Base-by-base conservation (phyloP, 1,140 invertebrate species). In the Phortica variegata region DNA sequence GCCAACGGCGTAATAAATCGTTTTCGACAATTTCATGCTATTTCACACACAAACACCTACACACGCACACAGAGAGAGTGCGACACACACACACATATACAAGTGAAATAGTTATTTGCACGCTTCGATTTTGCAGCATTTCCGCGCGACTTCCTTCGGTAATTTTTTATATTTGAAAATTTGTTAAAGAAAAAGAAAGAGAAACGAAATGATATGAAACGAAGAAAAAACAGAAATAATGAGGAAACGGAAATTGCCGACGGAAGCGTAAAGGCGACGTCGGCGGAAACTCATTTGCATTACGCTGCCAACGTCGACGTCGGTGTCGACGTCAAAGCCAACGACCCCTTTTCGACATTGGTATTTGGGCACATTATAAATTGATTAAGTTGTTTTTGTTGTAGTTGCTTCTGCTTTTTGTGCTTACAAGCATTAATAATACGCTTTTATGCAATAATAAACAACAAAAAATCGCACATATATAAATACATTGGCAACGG, bases 161-260 rank as follows among this genome's bases (percentile, higher is more conserved):
- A n/a, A n/a, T n/a, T n/a, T 38, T 29, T 8, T 18, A 18, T 20
- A 37, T 37, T 38, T 36, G 21, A 10, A 10, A 20, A 18, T 13
- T 15, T 17, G 26, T 18, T 36, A 18, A 44, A 39, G 26, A 33
- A 8, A 26, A 6, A 26, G 10, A 56, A 50, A 42, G 31, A 31
- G 40, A 52, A 41, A 46, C 13, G 2, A 9, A 47, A 10, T 39
- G 44, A 41, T n/a, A 21, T 51, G 17, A 34, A 10, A 4, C 17
- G 19, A 17, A 41, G 21, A 41, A 42, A 39, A 44, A 45, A 49
- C 56, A 51, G 44, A 70, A 60, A 62, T 71, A 70, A 71, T 71
- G 66, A 66, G 61, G 60, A 70, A 70, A 54, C 61, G 66, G 66
- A 70, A 70, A 71, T 70, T 70, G 66, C 58, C 62, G 66, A 61